Percentiles rank a stretch among this genome's conserved stretches.
These are phyloP conservation scores for Drosophila putrida DNA, from an alignment of 2,888 invertebrate species.

Conservation along the genomic window DNA sequence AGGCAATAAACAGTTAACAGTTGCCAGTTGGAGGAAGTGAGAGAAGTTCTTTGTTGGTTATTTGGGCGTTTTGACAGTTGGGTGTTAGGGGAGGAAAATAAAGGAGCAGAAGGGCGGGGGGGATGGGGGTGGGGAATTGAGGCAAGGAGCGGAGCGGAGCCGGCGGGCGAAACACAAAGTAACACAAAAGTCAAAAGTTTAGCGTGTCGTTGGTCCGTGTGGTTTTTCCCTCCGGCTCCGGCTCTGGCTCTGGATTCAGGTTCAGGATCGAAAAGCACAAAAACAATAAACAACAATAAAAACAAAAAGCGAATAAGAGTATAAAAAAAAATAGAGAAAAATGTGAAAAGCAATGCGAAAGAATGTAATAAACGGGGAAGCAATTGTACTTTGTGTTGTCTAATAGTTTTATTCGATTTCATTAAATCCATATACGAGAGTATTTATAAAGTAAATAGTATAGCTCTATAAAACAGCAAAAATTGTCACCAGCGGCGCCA, in stretches of 20 bases:
- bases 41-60: neutral
- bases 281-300: constrained; percentile 1
- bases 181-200: constrained; percentile 13
- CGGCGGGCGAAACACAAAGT: neutral
- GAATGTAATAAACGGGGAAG: neutral
- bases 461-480: neutral
- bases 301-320: neutral
- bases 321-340: neutral
- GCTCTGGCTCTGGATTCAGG: constrained; percentile 1
- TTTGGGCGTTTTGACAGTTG: neutral
- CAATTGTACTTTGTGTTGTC: neutral
- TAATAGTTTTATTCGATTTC: constrained; percentile 23
- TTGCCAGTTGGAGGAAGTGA: too few relatives aligned
- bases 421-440: neutral
- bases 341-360: constrained; percentile 9
- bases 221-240: constrained; percentile 11
- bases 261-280: constrained; percentile 1
- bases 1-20: neutral
- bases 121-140: too few relatives aligned
- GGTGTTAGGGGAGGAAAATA: too few relatives aligned
- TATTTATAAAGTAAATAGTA: too few relatives aligned
- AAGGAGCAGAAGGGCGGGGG: neutral
- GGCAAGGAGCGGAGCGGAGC: too few relatives aligned
- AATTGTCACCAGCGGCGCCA: constrained; percentile 47
- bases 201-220: neutral